Conservation (phyloP, 2,113 vertebrate species). For the Gymnobelideus leadbeateri region DNA sequence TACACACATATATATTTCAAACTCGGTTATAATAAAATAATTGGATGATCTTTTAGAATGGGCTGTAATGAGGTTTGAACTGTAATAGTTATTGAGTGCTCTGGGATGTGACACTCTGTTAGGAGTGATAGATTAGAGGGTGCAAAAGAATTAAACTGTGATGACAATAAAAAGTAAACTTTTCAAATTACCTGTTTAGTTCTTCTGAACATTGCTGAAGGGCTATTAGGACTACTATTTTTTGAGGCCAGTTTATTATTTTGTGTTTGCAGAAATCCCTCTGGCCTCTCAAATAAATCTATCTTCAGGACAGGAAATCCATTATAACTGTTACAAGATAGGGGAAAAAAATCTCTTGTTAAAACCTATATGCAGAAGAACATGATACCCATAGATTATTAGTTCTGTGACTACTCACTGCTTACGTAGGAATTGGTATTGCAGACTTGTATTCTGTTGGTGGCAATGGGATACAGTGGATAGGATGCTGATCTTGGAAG, state of each 20-base stretch:
- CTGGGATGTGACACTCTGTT: background rate
- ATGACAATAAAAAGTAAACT: background rate
- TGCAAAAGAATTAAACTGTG: conserved; percentile 23
- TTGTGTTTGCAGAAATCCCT: conserved; percentile 85
- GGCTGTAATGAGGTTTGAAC: conserved; percentile 25
- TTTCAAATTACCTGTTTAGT: conserved; percentile 94
- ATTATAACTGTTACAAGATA: conserved; percentile 90
- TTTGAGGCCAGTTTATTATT: conserved; percentile 88
- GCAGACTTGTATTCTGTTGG: background rate
- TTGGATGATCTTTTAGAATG: background rate
- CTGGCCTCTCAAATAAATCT: conserved; percentile 92
- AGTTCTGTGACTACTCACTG: conserved; percentile 8
- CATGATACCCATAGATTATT: conserved; percentile 33
- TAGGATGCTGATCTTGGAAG: background rate
- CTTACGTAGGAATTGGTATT: conserved; percentile 36
- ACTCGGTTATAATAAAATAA: background rate
- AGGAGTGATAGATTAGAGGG: background rate
- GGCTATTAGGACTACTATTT: conserved; percentile 93
- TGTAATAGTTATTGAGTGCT: conserved; percentile 29
- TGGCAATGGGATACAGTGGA: background rate
- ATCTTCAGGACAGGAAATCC: conserved; percentile 94
- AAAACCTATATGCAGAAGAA: conserved; percentile 52
- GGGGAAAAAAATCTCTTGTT: conserved; percentile 34
- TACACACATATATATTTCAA: background rate
- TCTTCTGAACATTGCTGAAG: conserved; percentile 95